Conservation (phyloP, 2,888 invertebrate species). For the Polia nebulosa region DNA sequence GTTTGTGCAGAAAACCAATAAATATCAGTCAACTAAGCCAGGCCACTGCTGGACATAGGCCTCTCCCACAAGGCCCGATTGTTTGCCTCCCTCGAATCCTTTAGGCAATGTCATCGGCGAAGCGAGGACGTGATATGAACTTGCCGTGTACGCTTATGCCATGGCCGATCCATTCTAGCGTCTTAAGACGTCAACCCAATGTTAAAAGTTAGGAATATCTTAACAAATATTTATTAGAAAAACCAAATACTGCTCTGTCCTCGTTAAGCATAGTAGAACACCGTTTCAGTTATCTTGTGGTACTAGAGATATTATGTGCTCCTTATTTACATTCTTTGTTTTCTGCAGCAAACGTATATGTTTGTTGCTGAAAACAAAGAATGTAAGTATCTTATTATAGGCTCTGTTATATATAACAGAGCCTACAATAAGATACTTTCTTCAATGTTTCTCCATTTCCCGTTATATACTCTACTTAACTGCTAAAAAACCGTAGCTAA, state of each 20-base stretch:
- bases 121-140: background rate
- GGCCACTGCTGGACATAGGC: no score
- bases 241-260: background rate
- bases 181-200: background rate
- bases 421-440: background rate
- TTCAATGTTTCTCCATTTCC: conserved; percentile 12
- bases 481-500: conserved; percentile 28
- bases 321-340: background rate
- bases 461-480: conserved; percentile 7
- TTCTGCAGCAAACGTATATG: conserved; percentile 4
- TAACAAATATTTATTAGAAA: background rate
- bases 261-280: background rate
- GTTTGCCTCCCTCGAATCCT: no score
- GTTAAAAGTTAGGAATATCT: background rate
- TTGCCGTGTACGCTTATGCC: background rate
- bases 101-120: background rate
- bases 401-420: background rate
- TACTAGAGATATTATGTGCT: background rate
- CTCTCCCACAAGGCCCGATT: background rate
- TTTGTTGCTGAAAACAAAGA: no score
- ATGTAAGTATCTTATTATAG: no score
- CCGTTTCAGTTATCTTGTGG: background rate
- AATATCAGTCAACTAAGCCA: background rate
- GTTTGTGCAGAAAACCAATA: conserved; percentile 1
- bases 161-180: background rate